Evolutionary conservation across 1,140 invertebrate species (phyloP).

Genomic region (Aporrectodea caliginosa): DNA sequence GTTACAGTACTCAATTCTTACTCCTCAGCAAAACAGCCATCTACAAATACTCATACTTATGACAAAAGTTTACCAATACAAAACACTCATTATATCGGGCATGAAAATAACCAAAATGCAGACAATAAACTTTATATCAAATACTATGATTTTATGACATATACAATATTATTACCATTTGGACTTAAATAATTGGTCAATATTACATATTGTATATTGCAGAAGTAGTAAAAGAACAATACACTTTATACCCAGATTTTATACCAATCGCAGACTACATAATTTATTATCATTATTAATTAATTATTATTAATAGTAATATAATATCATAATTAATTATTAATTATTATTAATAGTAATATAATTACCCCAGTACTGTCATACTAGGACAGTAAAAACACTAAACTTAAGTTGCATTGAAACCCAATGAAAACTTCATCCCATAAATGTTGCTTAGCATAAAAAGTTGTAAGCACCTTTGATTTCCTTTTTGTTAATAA

Average conservation of each 20-base stretch:
- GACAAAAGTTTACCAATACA: no score
- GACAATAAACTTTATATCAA: no score
- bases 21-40: no score
- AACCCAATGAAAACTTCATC: not conserved
- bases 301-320: not conserved
- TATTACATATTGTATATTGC: not conserved
- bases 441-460: not conserved
- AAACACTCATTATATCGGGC: no score
- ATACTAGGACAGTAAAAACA: not conserved
- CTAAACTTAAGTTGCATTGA: not conserved
- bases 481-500: not conserved
- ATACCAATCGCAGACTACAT: no score
- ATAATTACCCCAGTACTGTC: no score
- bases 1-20: no score
- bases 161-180: not conserved
- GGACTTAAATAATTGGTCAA: not conserved
- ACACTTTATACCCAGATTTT: no score
- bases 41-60: no score
- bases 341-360: no score
- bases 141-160: no score
- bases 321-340: not conserved
- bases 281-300: not conserved
- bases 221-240: not conserved
- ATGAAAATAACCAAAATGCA: not conserved
- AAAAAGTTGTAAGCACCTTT: not conserved